Conservation (phyloP, 2,888 invertebrate species). For the Toxonevra muliebris region DNA sequence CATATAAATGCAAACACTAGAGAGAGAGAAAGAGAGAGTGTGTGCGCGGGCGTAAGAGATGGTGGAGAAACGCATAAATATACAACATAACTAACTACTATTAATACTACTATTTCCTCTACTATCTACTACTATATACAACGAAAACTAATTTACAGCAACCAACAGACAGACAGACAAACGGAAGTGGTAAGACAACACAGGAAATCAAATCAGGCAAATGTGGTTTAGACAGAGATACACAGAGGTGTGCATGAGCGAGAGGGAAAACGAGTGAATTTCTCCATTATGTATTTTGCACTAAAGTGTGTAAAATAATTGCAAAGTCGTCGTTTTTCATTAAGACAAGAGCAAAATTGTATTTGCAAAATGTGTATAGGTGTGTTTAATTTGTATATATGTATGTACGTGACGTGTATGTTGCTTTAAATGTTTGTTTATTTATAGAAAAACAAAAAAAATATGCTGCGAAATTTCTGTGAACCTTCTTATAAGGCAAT, state of each 20-base stretch:
- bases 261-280: neutral
- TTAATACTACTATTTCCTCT: too few species aligned
- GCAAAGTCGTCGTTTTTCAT: neutral
- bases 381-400: too few species aligned
- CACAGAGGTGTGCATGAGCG: conserved; percentile 5
- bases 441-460: too few species aligned
- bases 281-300: neutral
- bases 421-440: too few species aligned
- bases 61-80: neutral
- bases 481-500: too few species aligned
- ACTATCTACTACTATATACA: too few species aligned
- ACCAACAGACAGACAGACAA: neutral
- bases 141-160: too few species aligned
- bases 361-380: too few species aligned
- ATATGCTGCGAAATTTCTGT: too few species aligned
- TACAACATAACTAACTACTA: neutral
- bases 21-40: neutral
- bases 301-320: neutral
- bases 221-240: conserved; percentile 33
- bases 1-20: neutral
- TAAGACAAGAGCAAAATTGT: neutral
- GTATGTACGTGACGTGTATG: too few species aligned
- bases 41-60: too few species aligned
- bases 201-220: conserved; percentile 42
- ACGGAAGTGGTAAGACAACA: conserved; percentile 9